These are phyloP conservation scores for Podarcis raffonei DNA, from an alignment of 2,113 vertebrate species.

Conservation along the genomic window DNA sequence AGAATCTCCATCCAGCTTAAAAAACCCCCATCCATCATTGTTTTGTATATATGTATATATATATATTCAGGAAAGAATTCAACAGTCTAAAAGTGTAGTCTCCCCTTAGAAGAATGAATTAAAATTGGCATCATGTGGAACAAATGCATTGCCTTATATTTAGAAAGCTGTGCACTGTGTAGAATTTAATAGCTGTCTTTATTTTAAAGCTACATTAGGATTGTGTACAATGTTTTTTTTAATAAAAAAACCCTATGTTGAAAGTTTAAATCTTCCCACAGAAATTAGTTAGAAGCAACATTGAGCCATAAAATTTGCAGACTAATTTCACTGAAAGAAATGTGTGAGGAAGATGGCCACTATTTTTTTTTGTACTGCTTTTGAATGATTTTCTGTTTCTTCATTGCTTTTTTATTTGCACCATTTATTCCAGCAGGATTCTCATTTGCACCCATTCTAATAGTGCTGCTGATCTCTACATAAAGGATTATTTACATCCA, in stretches of 20 bases:
- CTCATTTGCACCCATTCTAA: slow-evolving; percentile 99
- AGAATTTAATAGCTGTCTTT: slow-evolving; percentile 31
- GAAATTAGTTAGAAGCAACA: slow-evolving; percentile 41
- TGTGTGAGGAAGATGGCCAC: slow-evolving; percentile 69
- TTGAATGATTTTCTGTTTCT: slow-evolving; percentile 82
- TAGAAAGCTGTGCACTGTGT: slow-evolving; percentile 39
- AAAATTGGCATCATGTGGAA: slow-evolving; percentile 4
- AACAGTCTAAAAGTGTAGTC: slow-evolving; percentile 37
- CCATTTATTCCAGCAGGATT: slow-evolving; percentile 90
- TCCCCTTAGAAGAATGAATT: slow-evolving; percentile 20
- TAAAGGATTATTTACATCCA: slow-evolving; percentile 99
- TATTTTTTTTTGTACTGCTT: slow-evolving; percentile 79
- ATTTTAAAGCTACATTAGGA: slow-evolving; percentile 21
- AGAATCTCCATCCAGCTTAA: slow-evolving; percentile 44
- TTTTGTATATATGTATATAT: slow-evolving; percentile 28
- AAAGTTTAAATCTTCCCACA: slow-evolving; percentile 47
- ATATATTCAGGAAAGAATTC: slow-evolving; percentile 20
- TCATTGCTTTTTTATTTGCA: slow-evolving; percentile 84
- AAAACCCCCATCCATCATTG: background rate
- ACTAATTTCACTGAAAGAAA: slow-evolving; percentile 53
- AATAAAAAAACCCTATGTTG: slow-evolving; percentile 30
- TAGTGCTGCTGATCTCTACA: slow-evolving; percentile 99
- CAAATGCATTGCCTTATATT: slow-evolving; percentile 6
- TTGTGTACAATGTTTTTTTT: slow-evolving; percentile 27
- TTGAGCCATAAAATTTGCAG: slow-evolving; percentile 23